These are phyloP conservation scores for Agriotes lineatus DNA, from an alignment of 2,888 invertebrate genomes.

Conservation along the genomic window DNA sequence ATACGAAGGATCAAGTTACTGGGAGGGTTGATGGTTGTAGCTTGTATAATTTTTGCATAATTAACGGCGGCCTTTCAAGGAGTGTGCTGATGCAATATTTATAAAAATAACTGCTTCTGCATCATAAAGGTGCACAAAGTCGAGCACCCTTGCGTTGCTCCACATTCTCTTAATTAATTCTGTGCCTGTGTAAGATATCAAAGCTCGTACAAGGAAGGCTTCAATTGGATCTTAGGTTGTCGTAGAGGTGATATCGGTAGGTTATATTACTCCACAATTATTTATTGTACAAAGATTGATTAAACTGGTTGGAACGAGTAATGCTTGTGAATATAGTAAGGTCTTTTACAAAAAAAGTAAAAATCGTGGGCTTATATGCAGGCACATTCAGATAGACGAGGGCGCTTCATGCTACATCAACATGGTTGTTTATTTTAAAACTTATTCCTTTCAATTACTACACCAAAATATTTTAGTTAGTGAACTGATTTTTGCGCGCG, in stretches of 20 bases:
- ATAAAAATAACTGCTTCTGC: constrained; percentile 23
- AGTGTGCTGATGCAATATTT: constrained; percentile 19
- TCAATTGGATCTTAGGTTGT: constrained; percentile 19
- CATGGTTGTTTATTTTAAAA: no score
- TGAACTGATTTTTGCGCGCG: no score
- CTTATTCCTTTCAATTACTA: no score
- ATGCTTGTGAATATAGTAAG: no score
- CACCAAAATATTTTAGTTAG: no score
- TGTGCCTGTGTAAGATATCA: constrained; percentile 25
- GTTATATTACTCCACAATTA: no score
- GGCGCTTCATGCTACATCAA: no score
- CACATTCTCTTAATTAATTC: constrained; percentile 38
- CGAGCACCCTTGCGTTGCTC: constrained; percentile 31
- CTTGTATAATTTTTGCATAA: background rate
- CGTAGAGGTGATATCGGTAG: background rate
- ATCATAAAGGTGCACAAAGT: constrained; percentile 24
- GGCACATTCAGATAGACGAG: no score
- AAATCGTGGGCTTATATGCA: no score
- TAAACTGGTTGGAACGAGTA: background rate
- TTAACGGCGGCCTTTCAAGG: background rate
- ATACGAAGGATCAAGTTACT: background rate
- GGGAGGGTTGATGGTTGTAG: background rate
- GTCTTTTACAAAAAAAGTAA: background rate
- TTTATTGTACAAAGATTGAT: background rate
- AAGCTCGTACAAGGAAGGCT: constrained; percentile 23